phyloP scores from a whole-genome alignment of 2,888 invertebrate species.

The Entomobrya multifasciata region DNA sequence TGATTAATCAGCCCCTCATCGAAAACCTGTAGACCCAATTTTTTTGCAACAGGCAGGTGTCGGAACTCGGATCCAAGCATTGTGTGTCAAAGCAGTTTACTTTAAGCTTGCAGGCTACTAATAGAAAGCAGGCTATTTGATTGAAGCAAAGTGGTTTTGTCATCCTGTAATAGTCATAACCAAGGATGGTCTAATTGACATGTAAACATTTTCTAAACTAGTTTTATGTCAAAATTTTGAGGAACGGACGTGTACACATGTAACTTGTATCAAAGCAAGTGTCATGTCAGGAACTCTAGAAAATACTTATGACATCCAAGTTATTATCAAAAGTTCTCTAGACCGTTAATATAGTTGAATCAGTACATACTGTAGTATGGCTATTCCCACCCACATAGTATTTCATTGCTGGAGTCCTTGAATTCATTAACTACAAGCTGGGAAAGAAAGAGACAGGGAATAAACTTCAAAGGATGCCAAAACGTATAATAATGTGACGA shows the following conservation, averaged over 20 bases:
- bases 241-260: not conserved
- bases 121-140: no score
- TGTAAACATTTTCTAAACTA: not conserved
- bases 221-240: not conserved
- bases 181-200: constrained; percentile 38
- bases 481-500: constrained; percentile 10
- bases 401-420: constrained; percentile 7
- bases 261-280: not conserved
- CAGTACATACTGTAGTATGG: no score
- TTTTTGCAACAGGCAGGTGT: no score
- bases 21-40: no score
- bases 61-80: no score
- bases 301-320: no score
- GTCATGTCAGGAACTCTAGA: not conserved
- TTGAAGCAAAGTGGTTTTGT: not conserved
- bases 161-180: not conserved
- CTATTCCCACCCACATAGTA: not conserved
- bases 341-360: no score
- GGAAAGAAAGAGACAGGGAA: not conserved
- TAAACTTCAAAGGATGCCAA: constrained; percentile 18
- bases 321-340: no score
- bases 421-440: not conserved
- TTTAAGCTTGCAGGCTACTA: no score
- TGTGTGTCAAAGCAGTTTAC: no score
- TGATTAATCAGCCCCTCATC: no score